Evolutionary conservation across 2,888 invertebrate species (phyloP), one percentile per base, ranked within the genome.

Genomic region (Lithophane semibrunnea): DNA sequence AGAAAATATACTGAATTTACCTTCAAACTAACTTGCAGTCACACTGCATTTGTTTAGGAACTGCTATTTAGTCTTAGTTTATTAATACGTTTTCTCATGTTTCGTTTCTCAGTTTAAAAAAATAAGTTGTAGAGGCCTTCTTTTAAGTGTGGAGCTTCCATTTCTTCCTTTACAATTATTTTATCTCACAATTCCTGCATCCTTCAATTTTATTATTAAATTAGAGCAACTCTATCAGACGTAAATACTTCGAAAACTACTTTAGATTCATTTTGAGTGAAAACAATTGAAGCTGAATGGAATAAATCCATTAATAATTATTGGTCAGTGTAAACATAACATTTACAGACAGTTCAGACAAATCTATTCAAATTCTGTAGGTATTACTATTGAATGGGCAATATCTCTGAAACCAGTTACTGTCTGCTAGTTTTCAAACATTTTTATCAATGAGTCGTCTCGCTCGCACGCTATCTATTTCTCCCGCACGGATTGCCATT

Each of bases 401-500:
- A n/a, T 13, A 47, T 54, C 13, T 44, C 54, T 42, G 12, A 67
- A 52, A 29, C 7, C 67, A 71, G 60, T 47, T 49, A 13, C 24
- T 63, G 54, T 37, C 37, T 37, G 37, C 37, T 37, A 66, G 8
- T 67, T 60, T 24, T 21, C 56, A 47, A 69, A 70, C n/a, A 73
- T 73, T 71, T 81, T 83, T 76, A 84, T 87, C 71, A 89, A 88
- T 88, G 86, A 78, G 56, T 60, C 21, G 49, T 71, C 80, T 78
- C 79, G 37, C 68, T 73, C 67, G 52, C 68, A 54, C 77, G 54
- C 70, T 29, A 29, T 49, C 78, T 64, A 73, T 87, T 82, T 73
- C 86, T 60, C 83, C 73, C 90, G 65, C 87, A 61, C 75, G 72
- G 29, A 73, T 54, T 74, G 63, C 82, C 83, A 86, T 88, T 91